Evolutionary conservation across 2,113 vertebrate genomes (phyloP).

Genomic region (Tapirus terrestris): DNA sequence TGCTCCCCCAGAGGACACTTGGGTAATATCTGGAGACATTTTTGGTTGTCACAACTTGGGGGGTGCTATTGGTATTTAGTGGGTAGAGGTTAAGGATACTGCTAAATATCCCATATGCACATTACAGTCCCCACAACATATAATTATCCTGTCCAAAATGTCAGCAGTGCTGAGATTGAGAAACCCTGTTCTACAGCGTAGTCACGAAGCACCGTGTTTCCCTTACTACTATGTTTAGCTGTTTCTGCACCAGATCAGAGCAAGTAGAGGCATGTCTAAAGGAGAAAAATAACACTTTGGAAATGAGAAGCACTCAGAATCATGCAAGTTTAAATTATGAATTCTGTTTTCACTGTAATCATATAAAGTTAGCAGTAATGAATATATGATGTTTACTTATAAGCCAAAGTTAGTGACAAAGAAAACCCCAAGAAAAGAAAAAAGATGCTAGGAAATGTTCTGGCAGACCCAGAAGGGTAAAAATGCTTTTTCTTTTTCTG

Average conservation of each 20-base stretch:
- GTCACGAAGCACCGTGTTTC: not conserved
- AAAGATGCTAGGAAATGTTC: constrained; percentile 20
- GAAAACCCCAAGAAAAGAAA: not conserved
- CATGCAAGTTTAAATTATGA: constrained; percentile 32
- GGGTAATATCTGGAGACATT: not conserved
- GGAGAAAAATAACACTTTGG: not conserved
- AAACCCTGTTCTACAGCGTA: not conserved
- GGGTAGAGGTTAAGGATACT: not conserved
- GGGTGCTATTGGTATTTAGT: not conserved
- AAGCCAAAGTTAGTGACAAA: constrained; percentile 38
- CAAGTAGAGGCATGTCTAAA: not conserved
- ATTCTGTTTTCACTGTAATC: not conserved
- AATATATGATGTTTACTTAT: constrained; percentile 30
- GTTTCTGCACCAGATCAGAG: not conserved
- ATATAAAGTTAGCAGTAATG: not conserved
- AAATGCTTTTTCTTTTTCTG: not conserved
- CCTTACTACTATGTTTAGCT: not conserved
- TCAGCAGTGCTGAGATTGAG: not conserved
- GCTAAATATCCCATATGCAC: not conserved
- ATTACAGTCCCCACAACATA: not conserved
- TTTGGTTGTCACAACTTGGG: not conserved
- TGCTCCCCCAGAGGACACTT: not conserved
- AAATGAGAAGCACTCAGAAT: not conserved
- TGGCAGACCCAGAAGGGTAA: not conserved
- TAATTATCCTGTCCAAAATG: not conserved